Base-by-base conservation (phyloP, 1,140 invertebrate genomes). In the Bradysia coprophila region DNA sequence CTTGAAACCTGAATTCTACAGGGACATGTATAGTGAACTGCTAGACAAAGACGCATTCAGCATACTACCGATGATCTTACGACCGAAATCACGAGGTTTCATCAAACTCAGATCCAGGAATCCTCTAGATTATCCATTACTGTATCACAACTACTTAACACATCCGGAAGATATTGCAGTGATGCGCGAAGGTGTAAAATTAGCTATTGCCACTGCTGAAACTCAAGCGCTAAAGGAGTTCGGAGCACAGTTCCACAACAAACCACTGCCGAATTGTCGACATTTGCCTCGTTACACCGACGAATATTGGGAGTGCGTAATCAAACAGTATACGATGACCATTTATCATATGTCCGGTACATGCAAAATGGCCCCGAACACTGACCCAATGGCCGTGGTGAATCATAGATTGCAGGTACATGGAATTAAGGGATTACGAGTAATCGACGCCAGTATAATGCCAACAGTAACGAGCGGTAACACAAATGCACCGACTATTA, bases 71-170 rank as follows among this genome's bases (percentile, higher is more conserved):
- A 88, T 88, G 79, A 80, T 89, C 67, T 53, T 93, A 36, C 65
- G 89, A 0, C 88, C 89, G 0, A 81, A 84, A 51, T 88, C 85
- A 28, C 62, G 72, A n/a, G 89, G 89, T 1, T 73, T 69, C 44
- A 73, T 94, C 1, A 76, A 75, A 48, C 55, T 94, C 1, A 66
- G 66, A 16, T 77, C 73, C 0, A 80, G 74, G 23, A 78, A 96
- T 63, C 89, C 91, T 0, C 61, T 82, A 4, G 72, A 83, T 2
- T 81, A 89, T 59, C 92, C 92, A 0, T 56, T 89, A 4, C 69
- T 96, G 41, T 81, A 85, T 49, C 87, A 92, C 48, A 91, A 91
- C 53, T 92, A 93, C 52, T 62, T 93, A 23, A 83, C 81, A 1
- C 73, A 89, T 62, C 77, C 75, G 0, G 73, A 81, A 20, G 86